Evolutionary conservation across 2,113 vertebrate species (phyloP).

Genomic region (Erythrolamprus reginae): DNA sequence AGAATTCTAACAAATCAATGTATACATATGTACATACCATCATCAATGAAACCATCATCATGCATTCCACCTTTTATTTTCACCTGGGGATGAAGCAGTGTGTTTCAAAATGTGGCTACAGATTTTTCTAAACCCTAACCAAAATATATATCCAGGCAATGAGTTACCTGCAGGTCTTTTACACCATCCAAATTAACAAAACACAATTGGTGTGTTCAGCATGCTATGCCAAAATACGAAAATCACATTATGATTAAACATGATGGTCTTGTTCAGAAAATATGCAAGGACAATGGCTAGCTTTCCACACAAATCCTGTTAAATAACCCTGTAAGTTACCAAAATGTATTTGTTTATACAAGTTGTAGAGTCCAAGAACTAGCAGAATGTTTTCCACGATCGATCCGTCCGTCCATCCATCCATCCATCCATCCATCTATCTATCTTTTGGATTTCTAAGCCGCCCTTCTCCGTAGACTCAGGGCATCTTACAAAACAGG

Average conservation of each 20-base stretch:
- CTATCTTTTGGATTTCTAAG: too few relatives aligned
- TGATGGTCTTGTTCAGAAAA: background rate
- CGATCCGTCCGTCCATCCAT: too few relatives aligned
- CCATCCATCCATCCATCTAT: too few relatives aligned
- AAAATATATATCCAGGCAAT: background rate
- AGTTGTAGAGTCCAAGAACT: background rate
- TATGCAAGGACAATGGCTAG: background rate
- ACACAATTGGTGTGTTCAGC: background rate
- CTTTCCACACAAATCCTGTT: background rate
- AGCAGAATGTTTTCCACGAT: too few relatives aligned
- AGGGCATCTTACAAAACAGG: too few relatives aligned
- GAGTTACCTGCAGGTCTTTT: background rate
- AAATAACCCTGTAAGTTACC: background rate
- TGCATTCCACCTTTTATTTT: background rate
- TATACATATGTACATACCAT: background rate
- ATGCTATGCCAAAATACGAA: background rate
- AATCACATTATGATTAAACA: background rate
- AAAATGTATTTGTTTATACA: background rate
- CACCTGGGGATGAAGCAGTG: background rate
- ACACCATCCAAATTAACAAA: background rate
- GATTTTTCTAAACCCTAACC: background rate
- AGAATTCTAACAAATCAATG: background rate
- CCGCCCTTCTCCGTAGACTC: too few relatives aligned
- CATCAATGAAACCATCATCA: too few relatives aligned
- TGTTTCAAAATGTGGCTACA: background rate